Conservation (phyloP, 2,888 invertebrate species). For the Nysson spinosus region DNA sequence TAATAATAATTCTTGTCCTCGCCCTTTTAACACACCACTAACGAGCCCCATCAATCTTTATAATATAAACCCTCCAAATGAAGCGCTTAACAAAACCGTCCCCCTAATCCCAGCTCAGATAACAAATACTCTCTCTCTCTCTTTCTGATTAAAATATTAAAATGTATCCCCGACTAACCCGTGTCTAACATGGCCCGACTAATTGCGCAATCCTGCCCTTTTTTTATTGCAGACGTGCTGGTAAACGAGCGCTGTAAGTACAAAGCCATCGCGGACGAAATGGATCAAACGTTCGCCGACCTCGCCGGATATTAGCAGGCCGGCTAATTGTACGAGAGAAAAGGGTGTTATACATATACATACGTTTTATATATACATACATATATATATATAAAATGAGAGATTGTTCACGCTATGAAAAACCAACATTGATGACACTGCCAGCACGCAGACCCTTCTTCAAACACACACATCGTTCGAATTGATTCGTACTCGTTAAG, state of each 20-base stretch:
- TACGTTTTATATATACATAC: slow-evolving; percentile 1
- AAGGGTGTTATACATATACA: slow-evolving; percentile 12
- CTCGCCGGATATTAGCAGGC: slow-evolving; percentile 89
- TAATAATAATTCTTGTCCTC: too few relatives aligned
- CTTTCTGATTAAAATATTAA: slow-evolving; percentile 36
- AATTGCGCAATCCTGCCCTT: slow-evolving; percentile 61
- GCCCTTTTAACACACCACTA: too few relatives aligned
- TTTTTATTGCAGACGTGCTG: slow-evolving; percentile 86
- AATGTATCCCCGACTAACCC: slow-evolving; percentile 33
- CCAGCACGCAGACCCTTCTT: slow-evolving; percentile 56
- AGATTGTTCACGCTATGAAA: slow-evolving; percentile 43
- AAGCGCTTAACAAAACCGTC: slow-evolving; percentile 39
- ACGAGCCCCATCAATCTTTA: too few relatives aligned
- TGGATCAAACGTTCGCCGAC: slow-evolving; percentile 98
- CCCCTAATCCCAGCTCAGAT: too few relatives aligned
- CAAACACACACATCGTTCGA: slow-evolving; percentile 46
- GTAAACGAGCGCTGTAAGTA: slow-evolving; percentile 96
- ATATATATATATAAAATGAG: slow-evolving; percentile 25
- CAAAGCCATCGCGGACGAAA: slow-evolving; percentile 98
- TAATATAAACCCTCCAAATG: slow-evolving; percentile 2
- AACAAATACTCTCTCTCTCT: slow-evolving; percentile 56
- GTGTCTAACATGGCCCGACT: slow-evolving; percentile 50
- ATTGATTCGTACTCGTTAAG: slow-evolving; percentile 11
- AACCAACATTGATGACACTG: slow-evolving; percentile 54
- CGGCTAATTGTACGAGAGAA: slow-evolving; percentile 25